Evolutionary conservation across 1,140 invertebrate species (phyloP), one percentile per base, ranked within the genome.

Genomic region (Tribolium madens): DNA sequence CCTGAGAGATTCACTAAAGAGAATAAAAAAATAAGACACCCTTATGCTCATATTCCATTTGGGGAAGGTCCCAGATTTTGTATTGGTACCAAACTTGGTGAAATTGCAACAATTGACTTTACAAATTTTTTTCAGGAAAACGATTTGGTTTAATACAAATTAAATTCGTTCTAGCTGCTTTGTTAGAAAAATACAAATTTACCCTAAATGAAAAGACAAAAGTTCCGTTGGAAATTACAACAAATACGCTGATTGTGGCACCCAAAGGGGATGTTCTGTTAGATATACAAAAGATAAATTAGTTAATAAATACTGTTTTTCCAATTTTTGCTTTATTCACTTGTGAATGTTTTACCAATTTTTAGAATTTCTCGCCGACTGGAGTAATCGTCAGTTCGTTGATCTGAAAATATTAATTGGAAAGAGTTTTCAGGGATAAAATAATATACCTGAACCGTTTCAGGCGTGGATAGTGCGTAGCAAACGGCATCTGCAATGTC

Each of bases 361-460:
- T 42, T 36, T 5, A 53, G 0, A 17, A 53, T 17, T 53, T 48
- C 52, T 72, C 70, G 2, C 70, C 70, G n/a, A 72, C 46, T 12
- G 70, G 70, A 13, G n/a, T 50, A 9, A 72, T 31, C 5, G 18
- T 26, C 5, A 72, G 12, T 13, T 72, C 70, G n/a, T 72, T 13
- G n/a, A 72, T 14, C 70, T 72, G 3, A 50, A 71, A 71, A 71
- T 33, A 7, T 1, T 4, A 68, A 68, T 26, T 21, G n/a, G 26
- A 36, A 69, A 69, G 2, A 10, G 0, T 73, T n/a, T n/a, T n/a
- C n/a, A n/a, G n/a, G 10, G 53, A 72, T 1, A 21, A 52, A 36
- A 48, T n/a, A 72, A 47, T n/a, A 50, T 83, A 93, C 92, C 84
- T 92, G 91, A 4, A 92, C 90, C 73, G 88, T 84, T 3, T 87